phyloP scores from a whole-genome alignment of 2,888 invertebrate genomes.

The Chaetogeoica ovagalla region DNA sequence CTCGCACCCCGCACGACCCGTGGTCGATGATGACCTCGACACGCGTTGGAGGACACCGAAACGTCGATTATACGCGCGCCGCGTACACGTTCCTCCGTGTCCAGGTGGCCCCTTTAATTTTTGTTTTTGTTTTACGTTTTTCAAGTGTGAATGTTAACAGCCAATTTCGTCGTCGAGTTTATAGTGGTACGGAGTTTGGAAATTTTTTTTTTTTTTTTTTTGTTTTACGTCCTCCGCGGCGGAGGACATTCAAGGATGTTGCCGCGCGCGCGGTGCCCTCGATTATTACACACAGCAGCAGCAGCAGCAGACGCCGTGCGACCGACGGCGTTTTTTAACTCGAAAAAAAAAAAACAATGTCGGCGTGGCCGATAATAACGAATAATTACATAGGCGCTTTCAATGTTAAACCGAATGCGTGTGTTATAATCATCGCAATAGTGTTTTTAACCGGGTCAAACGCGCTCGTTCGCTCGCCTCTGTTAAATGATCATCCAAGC shows the following conservation, averaged over 20 bases:
- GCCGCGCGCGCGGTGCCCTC: conserved; percentile 21
- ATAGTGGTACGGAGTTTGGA: conserved; percentile 10
- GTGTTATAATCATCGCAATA: not conserved
- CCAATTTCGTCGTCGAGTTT: not conserved
- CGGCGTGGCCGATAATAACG: not conserved
- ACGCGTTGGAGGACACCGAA: not conserved
- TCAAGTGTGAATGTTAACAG: conserved; percentile 19
- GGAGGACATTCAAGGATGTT: conserved; percentile 38
- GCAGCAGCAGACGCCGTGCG: not conserved
- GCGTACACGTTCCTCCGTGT: not conserved
- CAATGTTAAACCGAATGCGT: conserved; percentile 40
- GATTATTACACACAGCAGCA: not conserved
- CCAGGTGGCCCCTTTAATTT: conserved; percentile 11
- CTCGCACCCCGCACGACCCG: no score
- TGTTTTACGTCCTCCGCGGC: conserved; percentile 13
- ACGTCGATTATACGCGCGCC: not conserved
- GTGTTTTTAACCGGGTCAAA: no score
- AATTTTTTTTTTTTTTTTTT: not conserved
- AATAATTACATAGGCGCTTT: conserved; percentile 28
- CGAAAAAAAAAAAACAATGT: conserved; percentile 11
- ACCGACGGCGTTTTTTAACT: not conserved
- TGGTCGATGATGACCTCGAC: conserved; percentile 24
- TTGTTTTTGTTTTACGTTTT: conserved; percentile 11
- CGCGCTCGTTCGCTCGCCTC: no score
- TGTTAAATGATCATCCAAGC: not conserved